Base-by-base conservation (phyloP, 2,113 vertebrate genomes). In the Vulpes lagopus region DNA sequence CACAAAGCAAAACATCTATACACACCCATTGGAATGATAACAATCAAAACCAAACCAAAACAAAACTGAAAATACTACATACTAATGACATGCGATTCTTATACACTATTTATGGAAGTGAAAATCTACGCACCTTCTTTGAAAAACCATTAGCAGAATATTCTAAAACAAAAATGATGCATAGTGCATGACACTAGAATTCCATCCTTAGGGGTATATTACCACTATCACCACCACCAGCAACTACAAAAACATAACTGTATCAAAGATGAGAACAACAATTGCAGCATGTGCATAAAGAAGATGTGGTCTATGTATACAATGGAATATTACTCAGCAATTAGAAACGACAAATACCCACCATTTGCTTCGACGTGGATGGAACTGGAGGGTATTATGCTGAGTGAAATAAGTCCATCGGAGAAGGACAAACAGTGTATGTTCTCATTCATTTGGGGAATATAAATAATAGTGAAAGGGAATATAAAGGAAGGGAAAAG, bases 51-150 rank as follows among this genome's bases (percentile, higher is more conserved):
- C 22, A 83, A 81, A 81, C 76, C 27, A 82, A 57, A 82, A 64
- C 1, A 74, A 71, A 91, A 86, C 43, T 64, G 35, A 67, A 65
- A 85, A 76, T 71, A 96, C 22, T 65, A 74, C 89, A 51, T 67
- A 86, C 6, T 81, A 19, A 35, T 73, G 6, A 55, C 89, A 94
- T 65, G 25, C 49, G 87, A 91, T 55, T 35, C 17, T 89, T 85
- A 62, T 19, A 57, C 8, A 38, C 14, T 69, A 9, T 59, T 69
- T 81, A 64, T 74, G 27, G 32, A 16, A 92, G 8, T 89, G 65
- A 96, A 91, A 96, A 96, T 62, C 67, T 30, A 59, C 14, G 76
- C 23, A 92, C 69, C 4, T 71, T 55, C 30, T 69, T 88, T 96
- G 60, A 82, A 89, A 93, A 93, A 49, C 32, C 15, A 67, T 32